Conservation (phyloP, 2,113 vertebrate species). For the Ceyx melanurus region DNA sequence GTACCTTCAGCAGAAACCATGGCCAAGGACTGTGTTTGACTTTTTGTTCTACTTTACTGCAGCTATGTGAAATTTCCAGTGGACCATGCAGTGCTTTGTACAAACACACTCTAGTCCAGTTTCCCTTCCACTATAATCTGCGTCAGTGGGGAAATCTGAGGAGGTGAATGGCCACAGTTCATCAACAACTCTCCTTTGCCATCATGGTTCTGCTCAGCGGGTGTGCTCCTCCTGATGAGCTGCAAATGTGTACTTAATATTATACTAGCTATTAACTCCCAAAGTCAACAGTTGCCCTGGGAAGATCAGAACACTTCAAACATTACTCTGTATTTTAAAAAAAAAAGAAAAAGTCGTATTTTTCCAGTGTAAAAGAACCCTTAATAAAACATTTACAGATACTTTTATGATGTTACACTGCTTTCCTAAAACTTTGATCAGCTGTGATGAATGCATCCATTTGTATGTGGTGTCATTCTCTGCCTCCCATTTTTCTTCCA, state of each 20-base stretch:
- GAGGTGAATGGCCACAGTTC: constrained; percentile 23
- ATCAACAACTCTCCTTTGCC: constrained; percentile 19
- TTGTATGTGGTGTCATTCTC: not conserved
- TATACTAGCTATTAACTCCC: constrained; percentile 47
- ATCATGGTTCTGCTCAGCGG: constrained; percentile 43
- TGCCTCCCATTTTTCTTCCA: not conserved
- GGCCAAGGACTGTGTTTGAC: not conserved
- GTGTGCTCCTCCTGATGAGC: constrained; percentile 45
- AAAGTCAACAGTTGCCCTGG: constrained; percentile 63
- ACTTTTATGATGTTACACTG: not conserved
- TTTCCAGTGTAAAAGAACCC: constrained; percentile 8
- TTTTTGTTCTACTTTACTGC: not conserved
- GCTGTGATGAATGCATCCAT: not conserved
- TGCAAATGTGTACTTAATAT: constrained; percentile 64
- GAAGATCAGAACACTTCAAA: constrained; percentile 54
- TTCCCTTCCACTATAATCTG: not conserved
- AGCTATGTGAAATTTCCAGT: not conserved
- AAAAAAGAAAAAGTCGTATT: not conserved
- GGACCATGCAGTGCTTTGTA: not conserved
- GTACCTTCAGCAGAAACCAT: not conserved
- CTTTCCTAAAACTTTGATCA: constrained; percentile 7
- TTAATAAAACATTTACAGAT: constrained; percentile 41
- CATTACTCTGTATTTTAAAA: not conserved
- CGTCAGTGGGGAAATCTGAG: constrained; percentile 32
- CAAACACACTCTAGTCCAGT: not conserved